Conservation (phyloP, 2,113 vertebrate species). For the Peromyscus californicus region DNA sequence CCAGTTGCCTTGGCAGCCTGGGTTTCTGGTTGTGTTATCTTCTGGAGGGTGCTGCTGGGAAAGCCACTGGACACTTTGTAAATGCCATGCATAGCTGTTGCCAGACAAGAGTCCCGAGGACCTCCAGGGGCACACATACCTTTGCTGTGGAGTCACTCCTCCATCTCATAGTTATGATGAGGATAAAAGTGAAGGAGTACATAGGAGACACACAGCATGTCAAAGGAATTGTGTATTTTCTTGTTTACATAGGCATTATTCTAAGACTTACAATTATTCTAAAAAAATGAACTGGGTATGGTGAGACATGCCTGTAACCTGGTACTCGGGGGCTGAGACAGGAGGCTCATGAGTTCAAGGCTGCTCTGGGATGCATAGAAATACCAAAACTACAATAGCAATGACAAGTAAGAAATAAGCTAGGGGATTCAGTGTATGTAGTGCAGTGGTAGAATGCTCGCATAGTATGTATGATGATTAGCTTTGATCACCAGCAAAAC, state of each 20-base stretch:
- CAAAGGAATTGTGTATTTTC: not conserved
- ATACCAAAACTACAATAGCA: not conserved
- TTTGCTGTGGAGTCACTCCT: not conserved
- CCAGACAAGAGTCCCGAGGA: not conserved
- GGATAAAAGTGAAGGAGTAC: too few relatives aligned
- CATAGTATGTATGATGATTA: not conserved
- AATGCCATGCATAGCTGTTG: not conserved
- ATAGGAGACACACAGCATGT: not conserved
- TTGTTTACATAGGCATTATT: not conserved
- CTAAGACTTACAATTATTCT: not conserved
- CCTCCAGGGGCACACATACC: not conserved
- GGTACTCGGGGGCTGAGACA: not conserved
- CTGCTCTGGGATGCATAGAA: not conserved
- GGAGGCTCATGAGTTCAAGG: not conserved
- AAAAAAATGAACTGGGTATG: not conserved
- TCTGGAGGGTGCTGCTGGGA: not conserved
- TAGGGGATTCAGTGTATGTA: not conserved
- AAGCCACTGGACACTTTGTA: not conserved
- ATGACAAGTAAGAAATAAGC: too few relatives aligned
- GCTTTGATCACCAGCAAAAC: not conserved
- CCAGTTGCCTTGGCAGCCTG: not conserved
- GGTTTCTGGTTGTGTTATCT: not conserved
- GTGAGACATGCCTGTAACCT: not conserved
- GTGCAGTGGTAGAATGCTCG: not conserved
- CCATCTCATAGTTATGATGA: not conserved